Evolutionary conservation across 2,888 invertebrate genomes (phyloP), one percentile per base, ranked within the genome.

Genomic region (Folsomia candida): DNA sequence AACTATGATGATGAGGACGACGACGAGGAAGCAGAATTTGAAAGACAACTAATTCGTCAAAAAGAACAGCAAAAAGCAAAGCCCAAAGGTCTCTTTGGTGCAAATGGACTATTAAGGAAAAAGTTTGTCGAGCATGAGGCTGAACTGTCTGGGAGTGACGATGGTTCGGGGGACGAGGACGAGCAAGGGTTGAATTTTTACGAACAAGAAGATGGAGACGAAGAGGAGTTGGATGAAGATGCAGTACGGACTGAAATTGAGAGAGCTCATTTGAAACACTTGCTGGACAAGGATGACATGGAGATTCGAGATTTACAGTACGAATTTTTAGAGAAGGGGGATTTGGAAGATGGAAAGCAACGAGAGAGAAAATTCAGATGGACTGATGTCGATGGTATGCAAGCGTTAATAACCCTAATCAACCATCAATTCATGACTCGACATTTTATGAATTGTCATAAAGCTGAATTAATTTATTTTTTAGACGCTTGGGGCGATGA

Each of bases 61-160:
- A 51, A 51, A n/a, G 47, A 58, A 27, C 54, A 4, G 4, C 20
- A 18, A 54, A 47, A 47, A 18, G 9, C 9, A 47, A 59, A 59
- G 25, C n/a, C 68, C 11, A 69, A 71, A 3, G 57, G 83, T 0
- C 60, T 71, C 0, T 71, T 67, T 65, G 67, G 64, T 57, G 76
- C 76, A 58, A 57, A 70, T 66, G 80, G 80, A 2, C 71, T 68
- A 28, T 70, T 81, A 6, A 71, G 80, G 63, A 75, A 85, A 0
- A 90, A 91, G 66, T 97, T 93, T 85, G 86, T 96, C 67, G 96
- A 97, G 78, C 87, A 90, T 51, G 96, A 97, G 84, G 96, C 96
- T 0, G 96, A 96, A 81, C 83, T 97, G 37, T 93, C 94, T 0
- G 96, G 94, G 81, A 93, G 92, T 1, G 94, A 94, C 78, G 92